A percentile compares a stretch with the other conserved stretches of the same genome.
phyloP scores from a whole-genome alignment of 2,113 vertebrate genomes.

The Oncorhynchus mykiss region DNA sequence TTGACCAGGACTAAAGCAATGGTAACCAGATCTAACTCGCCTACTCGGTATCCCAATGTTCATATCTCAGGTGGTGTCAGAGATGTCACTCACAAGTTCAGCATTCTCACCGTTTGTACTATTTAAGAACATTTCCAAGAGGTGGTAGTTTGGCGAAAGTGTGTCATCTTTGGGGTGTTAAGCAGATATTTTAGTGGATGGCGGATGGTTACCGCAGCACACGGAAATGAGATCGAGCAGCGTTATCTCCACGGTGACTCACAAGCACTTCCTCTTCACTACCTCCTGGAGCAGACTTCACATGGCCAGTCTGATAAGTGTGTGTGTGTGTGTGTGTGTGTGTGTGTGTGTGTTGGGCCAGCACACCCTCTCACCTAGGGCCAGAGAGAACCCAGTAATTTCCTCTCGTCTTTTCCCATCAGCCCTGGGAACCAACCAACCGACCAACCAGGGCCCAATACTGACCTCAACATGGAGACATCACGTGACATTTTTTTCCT shows the following conservation, averaged over 20 bases:
- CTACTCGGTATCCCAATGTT: too few species aligned
- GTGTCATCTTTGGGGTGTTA: conserved; percentile 2
- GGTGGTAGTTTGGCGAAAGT: conserved; percentile 34
- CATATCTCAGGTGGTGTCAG: too few species aligned
- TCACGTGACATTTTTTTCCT: conserved; percentile 49
- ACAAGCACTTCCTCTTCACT: conserved; percentile 38
- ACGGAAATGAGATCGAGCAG: conserved; percentile 24
- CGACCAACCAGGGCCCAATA: conserved; percentile 26
- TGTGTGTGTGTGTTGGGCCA: not conserved
- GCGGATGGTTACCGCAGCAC: conserved; percentile 24
- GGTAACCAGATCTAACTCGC: not conserved
- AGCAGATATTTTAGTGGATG: conserved; percentile 18
- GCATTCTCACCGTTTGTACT: not conserved
- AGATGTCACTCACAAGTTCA: not conserved
- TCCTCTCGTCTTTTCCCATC: conserved; percentile 54
- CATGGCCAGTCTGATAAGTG: conserved; percentile 31
- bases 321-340: conserved; percentile 17
- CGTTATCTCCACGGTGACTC: conserved; percentile 57
- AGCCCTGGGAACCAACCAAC: conserved; percentile 46
- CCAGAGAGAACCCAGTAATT: conserved; percentile 16
- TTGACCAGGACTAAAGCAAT: not conserved
- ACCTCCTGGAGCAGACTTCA: conserved; percentile 44
- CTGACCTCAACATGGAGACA: conserved; percentile 62
- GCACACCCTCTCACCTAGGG: conserved; percentile 25
- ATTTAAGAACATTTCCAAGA: not conserved